phyloP scores from a whole-genome alignment of 2,888 invertebrate genomes.

The Andricus quercusramuli region DNA sequence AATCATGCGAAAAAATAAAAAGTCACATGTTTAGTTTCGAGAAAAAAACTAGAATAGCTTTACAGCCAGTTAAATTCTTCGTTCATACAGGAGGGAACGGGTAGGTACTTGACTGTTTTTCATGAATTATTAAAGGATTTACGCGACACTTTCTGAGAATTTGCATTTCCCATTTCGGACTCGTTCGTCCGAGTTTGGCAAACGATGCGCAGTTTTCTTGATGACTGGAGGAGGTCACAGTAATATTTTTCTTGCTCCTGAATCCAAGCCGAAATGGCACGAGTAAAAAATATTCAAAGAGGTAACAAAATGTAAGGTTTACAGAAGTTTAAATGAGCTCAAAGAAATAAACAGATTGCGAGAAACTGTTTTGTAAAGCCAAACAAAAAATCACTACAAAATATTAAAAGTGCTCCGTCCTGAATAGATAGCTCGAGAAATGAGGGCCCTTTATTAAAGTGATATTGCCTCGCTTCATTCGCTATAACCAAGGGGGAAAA shows the following conservation, averaged over 20 bases:
- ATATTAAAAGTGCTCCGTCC: conserved; percentile 1
- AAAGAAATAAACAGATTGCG: not conserved
- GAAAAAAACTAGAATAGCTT: conserved; percentile 15
- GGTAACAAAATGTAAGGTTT: not conserved
- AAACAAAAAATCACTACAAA: not conserved
- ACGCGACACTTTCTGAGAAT: conserved; percentile 13
- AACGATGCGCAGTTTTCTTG: not conserved
- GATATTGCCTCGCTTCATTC: conserved; percentile 16
- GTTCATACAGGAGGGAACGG: not conserved
- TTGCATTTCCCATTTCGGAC: conserved; percentile 25
- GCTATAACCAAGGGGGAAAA: conserved; percentile 13
- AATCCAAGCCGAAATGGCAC: not conserved
- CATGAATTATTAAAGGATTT: conserved; percentile 37
- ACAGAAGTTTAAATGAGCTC: not conserved
- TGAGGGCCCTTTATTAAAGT: conserved; percentile 23
- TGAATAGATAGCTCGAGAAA: conserved; percentile 11
- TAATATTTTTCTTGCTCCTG: not conserved
- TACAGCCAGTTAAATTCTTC: conserved; percentile 10
- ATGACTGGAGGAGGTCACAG: not conserved
- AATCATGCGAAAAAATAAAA: conserved; percentile 2
- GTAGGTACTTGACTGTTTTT: conserved; percentile 22
- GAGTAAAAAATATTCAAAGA: not conserved
- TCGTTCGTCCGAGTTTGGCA: conserved; percentile 17
- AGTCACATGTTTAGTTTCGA: conserved; percentile 9
- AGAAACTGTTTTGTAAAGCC: too few species aligned